Percentiles rank a stretch among this genome's conserved stretches.
These are phyloP conservation scores for Strigops habroptila DNA, from an alignment of 2,113 vertebrate genomes.

Conservation along the genomic window DNA sequence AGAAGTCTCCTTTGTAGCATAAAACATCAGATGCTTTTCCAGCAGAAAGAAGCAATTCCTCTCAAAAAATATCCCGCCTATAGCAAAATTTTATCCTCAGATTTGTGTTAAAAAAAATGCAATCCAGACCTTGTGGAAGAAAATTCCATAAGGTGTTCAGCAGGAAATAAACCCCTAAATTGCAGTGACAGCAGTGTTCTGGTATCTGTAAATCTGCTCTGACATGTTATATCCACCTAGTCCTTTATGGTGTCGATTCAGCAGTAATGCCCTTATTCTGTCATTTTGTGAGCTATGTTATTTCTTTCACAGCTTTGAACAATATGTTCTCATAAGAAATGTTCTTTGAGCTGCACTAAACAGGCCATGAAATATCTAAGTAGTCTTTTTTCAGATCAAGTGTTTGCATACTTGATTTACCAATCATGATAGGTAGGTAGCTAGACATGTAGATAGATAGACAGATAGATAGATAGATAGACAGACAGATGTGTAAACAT, in stretches of 20 bases:
- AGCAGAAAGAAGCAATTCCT: background rate
- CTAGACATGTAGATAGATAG: background rate
- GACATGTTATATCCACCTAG: background rate
- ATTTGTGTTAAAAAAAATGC: background rate
- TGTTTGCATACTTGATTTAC: background rate
- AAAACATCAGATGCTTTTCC: background rate
- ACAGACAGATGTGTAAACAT: background rate
- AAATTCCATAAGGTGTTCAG: background rate
- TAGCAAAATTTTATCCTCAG: background rate
- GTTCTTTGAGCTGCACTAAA: background rate
- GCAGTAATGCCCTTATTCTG: background rate
- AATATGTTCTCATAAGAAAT: background rate
- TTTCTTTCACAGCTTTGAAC: background rate
- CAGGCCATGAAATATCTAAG: background rate
- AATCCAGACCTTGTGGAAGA: background rate
- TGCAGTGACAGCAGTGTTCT: background rate
- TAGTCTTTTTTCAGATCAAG: background rate
- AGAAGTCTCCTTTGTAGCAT: background rate
- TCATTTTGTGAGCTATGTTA: background rate
- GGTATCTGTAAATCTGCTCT: background rate
- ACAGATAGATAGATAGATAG: background rate
- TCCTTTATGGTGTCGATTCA: background rate
- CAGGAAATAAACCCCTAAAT: background rate
- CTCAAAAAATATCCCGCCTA: background rate
- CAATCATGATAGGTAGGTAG: background rate